These are phyloP conservation scores for Gryllus bimaculatus DNA, from an alignment of 1,140 invertebrate species.

Conservation along the genomic window DNA sequence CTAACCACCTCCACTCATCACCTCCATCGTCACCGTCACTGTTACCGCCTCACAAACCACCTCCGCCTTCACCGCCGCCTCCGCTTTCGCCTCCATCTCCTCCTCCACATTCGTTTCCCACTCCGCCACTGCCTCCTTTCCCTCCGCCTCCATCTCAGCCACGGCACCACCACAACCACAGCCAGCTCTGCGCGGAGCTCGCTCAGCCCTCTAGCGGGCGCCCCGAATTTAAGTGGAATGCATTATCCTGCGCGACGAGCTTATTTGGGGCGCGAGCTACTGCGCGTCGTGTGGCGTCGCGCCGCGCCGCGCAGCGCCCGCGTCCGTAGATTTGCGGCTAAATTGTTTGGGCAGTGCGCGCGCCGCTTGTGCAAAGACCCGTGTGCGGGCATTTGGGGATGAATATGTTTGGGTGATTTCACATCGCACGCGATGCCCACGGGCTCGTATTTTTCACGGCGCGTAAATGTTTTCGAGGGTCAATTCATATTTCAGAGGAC, in stretches of 20 bases:
- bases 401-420: slow-evolving; percentile 4
- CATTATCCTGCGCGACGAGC: not conserved
- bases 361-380: not conserved
- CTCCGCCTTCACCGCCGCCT: too few species aligned
- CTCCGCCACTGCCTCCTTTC: not conserved
- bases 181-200: too few species aligned
- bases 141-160: not conserved
- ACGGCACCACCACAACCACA: too few species aligned
- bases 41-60: too few species aligned
- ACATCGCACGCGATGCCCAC: not conserved
- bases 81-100: not conserved
- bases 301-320: too few species aligned
- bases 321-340: not conserved
- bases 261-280: not conserved
- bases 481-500: slow-evolving; percentile 1
- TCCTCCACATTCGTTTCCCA: not conserved
- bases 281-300: not conserved
- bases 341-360: not conserved
- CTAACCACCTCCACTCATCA: too few species aligned
- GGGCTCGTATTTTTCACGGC: slow-evolving; percentile 2
- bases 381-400: not conserved
- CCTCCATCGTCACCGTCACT: too few species aligned
- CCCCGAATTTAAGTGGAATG: not conserved
- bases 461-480: slow-evolving; percentile 3
- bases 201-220: too few species aligned